Percentiles rank a stretch among this genome's conserved stretches.
Evolutionary conservation across 2,797 vertebrate genomes (phyloP).

Genomic region (Neosilurus hyrtlii): DNA sequence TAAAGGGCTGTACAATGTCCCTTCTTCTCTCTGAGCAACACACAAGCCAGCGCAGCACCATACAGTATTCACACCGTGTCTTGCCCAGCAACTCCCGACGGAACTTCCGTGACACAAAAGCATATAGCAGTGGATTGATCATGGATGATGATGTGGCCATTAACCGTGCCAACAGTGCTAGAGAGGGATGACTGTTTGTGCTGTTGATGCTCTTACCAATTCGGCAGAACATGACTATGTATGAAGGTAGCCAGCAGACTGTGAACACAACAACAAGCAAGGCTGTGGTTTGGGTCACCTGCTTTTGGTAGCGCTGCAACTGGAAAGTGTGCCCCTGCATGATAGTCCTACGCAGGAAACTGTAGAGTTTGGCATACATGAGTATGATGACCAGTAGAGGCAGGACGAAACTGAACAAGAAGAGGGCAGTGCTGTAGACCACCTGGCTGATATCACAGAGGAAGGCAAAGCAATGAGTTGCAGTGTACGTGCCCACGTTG

Average conservation of each 20-base stretch:
- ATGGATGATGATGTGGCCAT: slow-evolving; percentile 71
- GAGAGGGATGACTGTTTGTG: slow-evolving; percentile 40
- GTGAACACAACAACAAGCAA: slow-evolving; percentile 76
- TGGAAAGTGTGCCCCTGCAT: slow-evolving; percentile 61
- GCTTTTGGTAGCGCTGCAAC: slow-evolving; percentile 74
- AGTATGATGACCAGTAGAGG: slow-evolving; percentile 71
- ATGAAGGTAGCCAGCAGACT: slow-evolving; percentile 77
- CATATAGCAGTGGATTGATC: slow-evolving; percentile 75
- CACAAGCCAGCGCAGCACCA: slow-evolving; percentile 39
- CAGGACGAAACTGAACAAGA: slow-evolving; percentile 71
- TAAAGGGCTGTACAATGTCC: slow-evolving; percentile 67
- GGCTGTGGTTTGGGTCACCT: slow-evolving; percentile 76
- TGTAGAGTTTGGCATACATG: slow-evolving; percentile 76
- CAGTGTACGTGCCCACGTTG: slow-evolving; percentile 51
- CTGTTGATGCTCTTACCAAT: slow-evolving; percentile 50
- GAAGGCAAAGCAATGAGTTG: slow-evolving; percentile 74
- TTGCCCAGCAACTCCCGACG: slow-evolving; percentile 66
- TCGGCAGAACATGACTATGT: slow-evolving; percentile 74
- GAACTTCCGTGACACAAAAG: slow-evolving; percentile 75
- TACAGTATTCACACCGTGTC: slow-evolving; percentile 56
- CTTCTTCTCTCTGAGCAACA: slow-evolving; percentile 44
- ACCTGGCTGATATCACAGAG: slow-evolving; percentile 69
- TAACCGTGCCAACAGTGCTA: slow-evolving; percentile 67
- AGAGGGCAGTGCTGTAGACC: slow-evolving; percentile 72
- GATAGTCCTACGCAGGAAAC: slow-evolving; percentile 65